These are phyloP conservation scores for Typhlichthys subterraneus DNA, from an alignment of 2,797 vertebrate genomes.

Conservation along the genomic window DNA sequence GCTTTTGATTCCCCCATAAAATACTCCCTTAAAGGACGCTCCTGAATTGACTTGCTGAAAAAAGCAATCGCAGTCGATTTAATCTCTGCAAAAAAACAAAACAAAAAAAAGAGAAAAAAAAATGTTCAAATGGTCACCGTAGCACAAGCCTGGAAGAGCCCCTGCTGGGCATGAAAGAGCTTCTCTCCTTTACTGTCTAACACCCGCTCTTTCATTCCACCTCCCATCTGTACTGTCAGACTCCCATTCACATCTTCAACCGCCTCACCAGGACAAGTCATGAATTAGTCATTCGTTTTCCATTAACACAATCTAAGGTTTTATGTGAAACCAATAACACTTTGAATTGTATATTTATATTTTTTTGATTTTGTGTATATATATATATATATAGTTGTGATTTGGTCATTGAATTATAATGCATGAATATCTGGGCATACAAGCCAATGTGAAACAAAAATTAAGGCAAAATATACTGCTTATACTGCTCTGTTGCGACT, in stretches of 20 bases:
- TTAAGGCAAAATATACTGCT: too few relatives aligned
- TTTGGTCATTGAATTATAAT: too few relatives aligned
- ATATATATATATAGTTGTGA: too few relatives aligned
- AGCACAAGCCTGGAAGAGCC: conserved; percentile 61
- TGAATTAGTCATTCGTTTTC: too few relatives aligned
- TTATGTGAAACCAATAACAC: too few relatives aligned
- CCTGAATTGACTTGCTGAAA: conserved; percentile 72
- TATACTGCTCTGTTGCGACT: too few relatives aligned
- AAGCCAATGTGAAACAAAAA: too few relatives aligned
- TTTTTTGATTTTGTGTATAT: too few relatives aligned
- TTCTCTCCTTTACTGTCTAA: conserved; percentile 35
- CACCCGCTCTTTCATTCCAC: conserved; percentile 5
- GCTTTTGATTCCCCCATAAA: conserved; percentile 65
- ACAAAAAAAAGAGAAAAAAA: conserved; percentile 31
- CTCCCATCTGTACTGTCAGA: conserved; percentile 15
- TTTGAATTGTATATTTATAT: too few relatives aligned
- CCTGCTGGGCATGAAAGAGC: conserved; percentile 62
- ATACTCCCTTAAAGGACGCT: conserved; percentile 65
- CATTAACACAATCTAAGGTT: too few relatives aligned
- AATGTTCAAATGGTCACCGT: conserved; percentile 63
- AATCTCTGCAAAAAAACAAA: conserved; percentile 36
- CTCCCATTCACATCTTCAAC: conserved; percentile 34
- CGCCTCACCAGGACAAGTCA: conserved; percentile 4
- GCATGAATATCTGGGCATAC: too few relatives aligned
- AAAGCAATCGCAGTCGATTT: conserved; percentile 71